Percentiles rank a stretch among this genome's conserved stretches.
Conservation (phyloP, 2,113 vertebrate genomes). For the Ammodytes dubius region DNA sequence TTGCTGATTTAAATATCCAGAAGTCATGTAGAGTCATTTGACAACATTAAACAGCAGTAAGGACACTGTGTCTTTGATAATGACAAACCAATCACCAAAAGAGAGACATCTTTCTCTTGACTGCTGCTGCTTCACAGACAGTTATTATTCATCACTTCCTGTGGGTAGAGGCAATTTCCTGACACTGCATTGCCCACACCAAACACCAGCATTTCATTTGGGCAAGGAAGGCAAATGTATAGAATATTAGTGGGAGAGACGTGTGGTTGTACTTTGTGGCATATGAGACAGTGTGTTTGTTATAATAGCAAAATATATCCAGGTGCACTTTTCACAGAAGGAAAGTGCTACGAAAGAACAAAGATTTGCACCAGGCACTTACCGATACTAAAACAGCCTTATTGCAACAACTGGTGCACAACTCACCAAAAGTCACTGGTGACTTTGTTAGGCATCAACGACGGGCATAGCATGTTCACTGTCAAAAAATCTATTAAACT, state of each 20-base stretch:
- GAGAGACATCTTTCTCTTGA: background rate
- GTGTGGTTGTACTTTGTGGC: background rate
- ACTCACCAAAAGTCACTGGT: background rate
- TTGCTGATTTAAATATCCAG: background rate
- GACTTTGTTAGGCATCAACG: background rate
- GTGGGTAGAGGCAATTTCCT: slow-evolving; percentile 32
- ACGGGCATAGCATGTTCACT: slow-evolving; percentile 16
- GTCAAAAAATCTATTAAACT: background rate
- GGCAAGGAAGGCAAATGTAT: slow-evolving; percentile 37
- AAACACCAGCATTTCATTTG: slow-evolving; percentile 10
- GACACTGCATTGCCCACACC: slow-evolving; percentile 14
- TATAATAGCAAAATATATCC: background rate
- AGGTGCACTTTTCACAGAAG: background rate
- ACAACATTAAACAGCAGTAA: background rate
- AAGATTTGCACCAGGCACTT: background rate
- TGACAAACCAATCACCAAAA: background rate
- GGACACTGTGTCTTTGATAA: slow-evolving; percentile 12
- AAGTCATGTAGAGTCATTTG: slow-evolving; percentile 3
- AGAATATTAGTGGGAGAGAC: background rate
- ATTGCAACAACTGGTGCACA: no score
- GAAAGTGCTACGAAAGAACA: background rate
- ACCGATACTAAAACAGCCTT: background rate
- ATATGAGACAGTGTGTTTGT: background rate
- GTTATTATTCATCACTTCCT: slow-evolving; percentile 36
- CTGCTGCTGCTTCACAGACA: slow-evolving; percentile 11